phyloP scores from a whole-genome alignment of 1,140 invertebrate species.

The Teleopsis dalmanni region DNA sequence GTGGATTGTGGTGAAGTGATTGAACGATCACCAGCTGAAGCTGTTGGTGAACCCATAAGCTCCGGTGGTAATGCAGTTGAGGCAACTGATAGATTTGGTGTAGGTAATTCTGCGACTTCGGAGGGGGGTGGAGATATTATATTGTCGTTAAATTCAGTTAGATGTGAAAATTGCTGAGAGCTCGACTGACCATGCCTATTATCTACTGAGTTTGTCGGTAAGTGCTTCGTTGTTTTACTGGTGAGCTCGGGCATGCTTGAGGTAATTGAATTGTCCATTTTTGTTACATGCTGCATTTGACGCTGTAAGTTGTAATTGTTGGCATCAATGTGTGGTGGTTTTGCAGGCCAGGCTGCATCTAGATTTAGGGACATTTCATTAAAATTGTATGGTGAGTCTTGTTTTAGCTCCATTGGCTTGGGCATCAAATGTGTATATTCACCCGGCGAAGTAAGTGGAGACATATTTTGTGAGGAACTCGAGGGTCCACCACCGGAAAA shows the following conservation, averaged over 20 bases:
- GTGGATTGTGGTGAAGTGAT: constrained; percentile 26
- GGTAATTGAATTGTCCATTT: constrained; percentile 32
- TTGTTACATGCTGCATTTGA: constrained; percentile 27
- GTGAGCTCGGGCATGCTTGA: constrained; percentile 37
- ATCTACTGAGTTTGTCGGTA: background rate
- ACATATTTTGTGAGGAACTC: constrained; percentile 37
- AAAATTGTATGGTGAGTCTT: constrained; percentile 38
- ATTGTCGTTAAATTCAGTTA: constrained; percentile 17
- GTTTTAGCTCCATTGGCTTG: constrained; percentile 37
- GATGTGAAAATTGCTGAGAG: constrained; percentile 12
- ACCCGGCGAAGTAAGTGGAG: constrained; percentile 34
- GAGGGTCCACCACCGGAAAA: constrained; percentile 29
- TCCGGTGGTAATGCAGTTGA: constrained; percentile 38
- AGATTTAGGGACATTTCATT: constrained; percentile 40
- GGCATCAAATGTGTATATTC: constrained; percentile 36
- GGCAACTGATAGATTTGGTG: constrained; percentile 38
- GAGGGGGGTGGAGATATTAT: constrained; percentile 13
- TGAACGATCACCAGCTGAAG: constrained; percentile 30
- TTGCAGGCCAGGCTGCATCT: constrained; percentile 33
- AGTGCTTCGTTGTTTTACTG: constrained; percentile 7
- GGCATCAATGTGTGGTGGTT: constrained; percentile 21
- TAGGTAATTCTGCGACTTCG: constrained; percentile 35
- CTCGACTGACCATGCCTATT: background rate
- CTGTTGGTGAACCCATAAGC: constrained; percentile 34
- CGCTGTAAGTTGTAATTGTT: constrained; percentile 33